Evolutionary conservation across 2,888 invertebrate genomes (phyloP), one percentile per base, ranked within the genome.

Genomic region (Octonoba sinensis): DNA sequence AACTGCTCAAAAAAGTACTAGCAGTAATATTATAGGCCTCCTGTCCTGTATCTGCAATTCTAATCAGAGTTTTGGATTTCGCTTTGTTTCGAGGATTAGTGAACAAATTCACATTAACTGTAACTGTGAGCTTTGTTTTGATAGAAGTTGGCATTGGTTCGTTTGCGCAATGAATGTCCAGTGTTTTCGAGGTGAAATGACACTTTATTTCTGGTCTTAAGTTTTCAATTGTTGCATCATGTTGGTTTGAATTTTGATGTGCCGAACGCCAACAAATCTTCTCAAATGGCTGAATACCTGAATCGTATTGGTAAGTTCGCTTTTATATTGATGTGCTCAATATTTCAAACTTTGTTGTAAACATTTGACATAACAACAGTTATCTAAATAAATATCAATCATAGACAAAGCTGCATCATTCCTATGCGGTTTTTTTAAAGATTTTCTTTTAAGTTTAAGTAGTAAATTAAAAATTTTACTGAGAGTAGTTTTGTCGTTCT

Each of bases 241-340:
- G 62, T 13, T 59, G 27, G 13, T 57, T 20, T 76, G 54, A 70
- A 16, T 27, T 22, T 20, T 72, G 73, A 81, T 47, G 74, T 81
- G 73, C 62, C 79, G 56, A 73, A 62, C 20, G 51, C 57, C 47
- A 57, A 72, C 46, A 62, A 72, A 73, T 27, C 64, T 36, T 60
- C 44, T 47, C 47, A 59, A 36, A 81, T 81, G 79, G 79, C 79
- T 64, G 79, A 81, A 56, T 81, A 60, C 56, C 51, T 81, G 18
- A 81, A 81, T 60, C 64, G 79, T 47, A 44, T 73, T 22, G 54
- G 56, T 70, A 70, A 56, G 36, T 59, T 18, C 59, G 12, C 59
- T 56, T 51, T 11, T 36, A 8, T 62, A 15, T 44, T 3, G 36
- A 36, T 54, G 4, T 11, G 36, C 8, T 36, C 36, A 8, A n/a